Evolutionary conservation across 2,888 invertebrate genomes (phyloP), one percentile per base, ranked within the genome.

Genomic region (Brachylomia viminalis): DNA sequence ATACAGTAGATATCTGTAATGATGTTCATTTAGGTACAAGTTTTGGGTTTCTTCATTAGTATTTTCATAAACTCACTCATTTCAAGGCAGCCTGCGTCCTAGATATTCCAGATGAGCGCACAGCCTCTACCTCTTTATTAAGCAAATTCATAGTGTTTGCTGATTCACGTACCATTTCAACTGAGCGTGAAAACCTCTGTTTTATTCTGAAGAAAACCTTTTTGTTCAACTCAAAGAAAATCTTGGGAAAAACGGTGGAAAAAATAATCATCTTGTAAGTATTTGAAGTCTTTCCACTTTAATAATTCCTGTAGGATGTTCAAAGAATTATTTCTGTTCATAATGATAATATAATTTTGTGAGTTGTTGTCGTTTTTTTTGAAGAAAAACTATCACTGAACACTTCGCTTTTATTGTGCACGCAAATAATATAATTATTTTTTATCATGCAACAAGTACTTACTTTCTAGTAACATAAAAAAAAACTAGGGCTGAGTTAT

Each of bases 111-210:
- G n/a, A 61, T 65, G 15, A 67, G 52, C 56, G 23, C 56, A 59
- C 66, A 65, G 58, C n/a, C 23, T 64, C 38, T 45, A 65, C 58
- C 65, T 76, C 49, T 67, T 65, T 74, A 76, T 77, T 76, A 77
- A 75, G 52, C 75, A 83, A 83, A 81, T 79, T 73, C 78, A 80
- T 85, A 80, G 84, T 76, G 68, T 78, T 75, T 83, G 79, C 79
- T 81, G 80, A 86, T 72, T 82, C 83, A 81, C 79, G 72, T 73
- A 83, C 66, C 62, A 71, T 64, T 77, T 83, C 68, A 56, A 64
- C 62, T 52, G 67, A 79, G 67, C 76, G 70, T 75, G 66, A 77
- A 72, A 80, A 77, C 74, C 75, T 71, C 74, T 74, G 72, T 83
- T 81, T 71, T 79, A 81, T 64, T 70, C 68, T 54, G 69, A 74